phyloP scores from a whole-genome alignment of 37 sponge, comb jelly and placozoan species.

The Oscarella lobularis region DNA sequence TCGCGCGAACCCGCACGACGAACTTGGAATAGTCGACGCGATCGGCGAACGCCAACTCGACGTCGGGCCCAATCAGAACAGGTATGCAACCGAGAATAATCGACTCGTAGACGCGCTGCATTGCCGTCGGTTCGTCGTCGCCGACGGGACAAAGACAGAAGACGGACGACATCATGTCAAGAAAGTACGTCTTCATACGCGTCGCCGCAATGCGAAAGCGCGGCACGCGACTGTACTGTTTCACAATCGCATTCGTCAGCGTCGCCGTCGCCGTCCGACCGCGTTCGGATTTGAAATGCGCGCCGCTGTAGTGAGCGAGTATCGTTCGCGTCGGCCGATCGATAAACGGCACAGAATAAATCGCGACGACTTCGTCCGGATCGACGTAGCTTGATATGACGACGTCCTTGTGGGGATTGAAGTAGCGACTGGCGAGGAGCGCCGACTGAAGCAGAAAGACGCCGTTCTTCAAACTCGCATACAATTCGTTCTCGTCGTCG shows the following conservation, averaged over 20 bases:
- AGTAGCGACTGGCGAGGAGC: constrained; percentile 14
- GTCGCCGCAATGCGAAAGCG: constrained; percentile 11
- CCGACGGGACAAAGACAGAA: constrained; percentile 31
- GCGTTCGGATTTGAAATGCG: constrained; percentile 9
- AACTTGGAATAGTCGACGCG: constrained; percentile 22
- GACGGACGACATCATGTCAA: constrained; percentile 39
- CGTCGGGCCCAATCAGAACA: constrained; percentile 29
- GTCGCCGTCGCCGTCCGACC: constrained; percentile 4
- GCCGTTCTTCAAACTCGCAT: constrained; percentile 10
- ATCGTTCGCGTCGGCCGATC: constrained; percentile 7
- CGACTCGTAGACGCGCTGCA: constrained; percentile 20
- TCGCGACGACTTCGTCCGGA: constrained; percentile 9
- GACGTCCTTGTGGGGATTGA: constrained; percentile 26
- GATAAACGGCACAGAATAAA: constrained; percentile 7
- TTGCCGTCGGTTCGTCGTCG: no score
- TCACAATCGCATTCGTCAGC: constrained; percentile 12
- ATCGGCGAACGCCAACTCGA: constrained; percentile 32
- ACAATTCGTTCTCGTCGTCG: no score
- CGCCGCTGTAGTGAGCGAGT: constrained; percentile 28
- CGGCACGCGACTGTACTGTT: constrained; percentile 1
- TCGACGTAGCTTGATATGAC: constrained; percentile 24
- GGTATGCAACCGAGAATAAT: constrained; percentile 30
- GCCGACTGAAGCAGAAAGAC: constrained; percentile 26
- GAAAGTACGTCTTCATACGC: constrained; percentile 11
- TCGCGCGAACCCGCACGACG: constrained; percentile 14